A percentile compares a stretch with the other conserved stretches of the same genome.
Evolutionary conservation across 2,888 invertebrate genomes (phyloP).

Genomic region (Nomada fucata): DNA sequence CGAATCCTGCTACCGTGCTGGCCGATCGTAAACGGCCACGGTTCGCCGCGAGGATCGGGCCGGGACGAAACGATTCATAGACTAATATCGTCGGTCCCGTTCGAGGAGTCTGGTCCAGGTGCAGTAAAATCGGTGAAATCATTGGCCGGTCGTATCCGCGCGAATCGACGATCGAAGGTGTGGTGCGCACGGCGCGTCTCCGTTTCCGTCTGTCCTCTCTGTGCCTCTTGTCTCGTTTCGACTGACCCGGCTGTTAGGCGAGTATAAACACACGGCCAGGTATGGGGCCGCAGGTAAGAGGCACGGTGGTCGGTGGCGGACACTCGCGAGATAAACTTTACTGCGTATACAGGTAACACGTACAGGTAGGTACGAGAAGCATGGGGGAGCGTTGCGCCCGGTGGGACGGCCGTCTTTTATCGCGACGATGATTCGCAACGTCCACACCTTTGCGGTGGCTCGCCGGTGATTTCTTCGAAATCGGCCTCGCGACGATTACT

Average conservation of each 20-base stretch:
- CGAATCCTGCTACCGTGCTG: slow-evolving; percentile 49
- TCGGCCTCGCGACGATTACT: background rate
- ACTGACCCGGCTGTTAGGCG: slow-evolving; percentile 72
- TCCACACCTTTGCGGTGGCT: slow-evolving; percentile 65
- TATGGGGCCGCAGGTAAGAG: slow-evolving; percentile 74
- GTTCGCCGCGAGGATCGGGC: slow-evolving; percentile 34
- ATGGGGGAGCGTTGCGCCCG: slow-evolving; percentile 65
- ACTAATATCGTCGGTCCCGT: slow-evolving; percentile 58
- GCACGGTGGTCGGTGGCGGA: slow-evolving; percentile 73
- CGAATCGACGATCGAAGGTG: slow-evolving; percentile 67
- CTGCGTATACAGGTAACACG: slow-evolving; percentile 69
- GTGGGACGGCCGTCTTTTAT: slow-evolving; percentile 75
- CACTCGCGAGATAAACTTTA: slow-evolving; percentile 73
- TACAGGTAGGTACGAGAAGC: slow-evolving; percentile 65
- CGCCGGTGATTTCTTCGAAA: slow-evolving; percentile 56
- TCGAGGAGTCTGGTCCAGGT: slow-evolving; percentile 37
- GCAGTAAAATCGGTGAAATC: slow-evolving; percentile 73
- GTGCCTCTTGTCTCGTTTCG: slow-evolving; percentile 26
- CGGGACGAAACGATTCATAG: slow-evolving; percentile 44
- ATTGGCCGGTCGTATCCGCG: slow-evolving; percentile 61
- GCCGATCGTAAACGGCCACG: slow-evolving; percentile 51
- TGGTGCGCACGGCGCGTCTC: slow-evolving; percentile 59
- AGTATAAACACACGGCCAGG: slow-evolving; percentile 76
- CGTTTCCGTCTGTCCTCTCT: slow-evolving; percentile 29
- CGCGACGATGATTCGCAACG: slow-evolving; percentile 78